phyloP scores from a whole-genome alignment of 2,797 vertebrate species.

The Sebastes taczanowskii region DNA sequence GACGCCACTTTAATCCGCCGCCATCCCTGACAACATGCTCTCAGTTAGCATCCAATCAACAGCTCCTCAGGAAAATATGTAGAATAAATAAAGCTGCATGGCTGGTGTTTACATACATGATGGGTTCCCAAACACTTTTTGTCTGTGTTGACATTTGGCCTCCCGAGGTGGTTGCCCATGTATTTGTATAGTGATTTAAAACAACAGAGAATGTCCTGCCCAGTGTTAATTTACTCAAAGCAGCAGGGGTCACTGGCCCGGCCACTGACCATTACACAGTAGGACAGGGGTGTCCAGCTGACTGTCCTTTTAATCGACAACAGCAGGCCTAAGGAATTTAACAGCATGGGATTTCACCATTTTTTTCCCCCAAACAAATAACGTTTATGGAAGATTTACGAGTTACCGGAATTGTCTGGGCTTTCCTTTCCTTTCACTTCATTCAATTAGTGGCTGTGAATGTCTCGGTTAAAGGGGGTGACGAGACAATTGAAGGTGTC shows the following conservation, averaged over 20 bases:
- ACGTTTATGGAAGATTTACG: slow-evolving; percentile 86
- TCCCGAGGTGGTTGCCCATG: slow-evolving; percentile 63
- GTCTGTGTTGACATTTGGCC: slow-evolving; percentile 59
- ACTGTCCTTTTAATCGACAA: slow-evolving; percentile 89
- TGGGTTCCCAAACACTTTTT: slow-evolving; percentile 24
- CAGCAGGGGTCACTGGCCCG: slow-evolving; percentile 80
- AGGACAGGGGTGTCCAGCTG: slow-evolving; percentile 85
- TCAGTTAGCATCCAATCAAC: slow-evolving; percentile 43
- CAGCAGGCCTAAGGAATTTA: slow-evolving; percentile 88
- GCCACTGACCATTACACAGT: slow-evolving; percentile 89
- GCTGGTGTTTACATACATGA: slow-evolving; percentile 49
- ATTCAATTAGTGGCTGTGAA: slow-evolving; percentile 83
- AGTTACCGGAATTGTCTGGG: slow-evolving; percentile 75
- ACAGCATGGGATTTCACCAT: slow-evolving; percentile 81
- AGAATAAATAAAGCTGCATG: slow-evolving; percentile 45
- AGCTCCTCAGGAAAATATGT: slow-evolving; percentile 38
- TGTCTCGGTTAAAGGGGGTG: slow-evolving; percentile 79
- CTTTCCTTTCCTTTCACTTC: slow-evolving; percentile 72
- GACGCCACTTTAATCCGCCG: slow-evolving; percentile 43
- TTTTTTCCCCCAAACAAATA: slow-evolving; percentile 78
- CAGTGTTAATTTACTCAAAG: slow-evolving; percentile 86
- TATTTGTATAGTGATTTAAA: slow-evolving; percentile 79
- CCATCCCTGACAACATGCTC: slow-evolving; percentile 21
- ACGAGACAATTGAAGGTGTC: slow-evolving; percentile 85
- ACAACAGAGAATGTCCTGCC: slow-evolving; percentile 77